Percentiles rank a stretch among this genome's conserved stretches.
These are phyloP conservation scores for Cossypha niveicapilla DNA, from an alignment of 2,797 vertebrate genomes.

Conservation along the genomic window DNA sequence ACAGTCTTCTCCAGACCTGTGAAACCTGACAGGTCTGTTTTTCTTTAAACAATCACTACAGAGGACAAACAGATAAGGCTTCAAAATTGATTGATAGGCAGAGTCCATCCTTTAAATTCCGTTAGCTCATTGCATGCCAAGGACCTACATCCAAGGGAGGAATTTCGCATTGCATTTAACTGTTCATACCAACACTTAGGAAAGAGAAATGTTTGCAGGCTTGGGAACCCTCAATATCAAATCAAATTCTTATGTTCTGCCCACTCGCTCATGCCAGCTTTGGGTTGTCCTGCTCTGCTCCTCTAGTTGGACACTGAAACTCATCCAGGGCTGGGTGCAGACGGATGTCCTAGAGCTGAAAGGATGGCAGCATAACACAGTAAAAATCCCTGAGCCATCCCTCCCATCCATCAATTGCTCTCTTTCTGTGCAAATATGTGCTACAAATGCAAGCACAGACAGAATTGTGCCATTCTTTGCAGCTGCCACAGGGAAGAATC, in stretches of 20 bases:
- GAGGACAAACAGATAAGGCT: background rate
- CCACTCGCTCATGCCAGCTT: background rate
- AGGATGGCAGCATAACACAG: background rate
- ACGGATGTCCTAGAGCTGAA: background rate
- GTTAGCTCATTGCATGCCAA: background rate
- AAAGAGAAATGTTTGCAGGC: background rate
- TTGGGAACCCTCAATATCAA: background rate
- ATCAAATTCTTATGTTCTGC: background rate
- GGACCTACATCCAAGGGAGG: background rate
- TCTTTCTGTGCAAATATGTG: background rate
- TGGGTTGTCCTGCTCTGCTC: background rate
- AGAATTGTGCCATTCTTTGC: constrained; percentile 54
- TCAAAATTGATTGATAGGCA: background rate
- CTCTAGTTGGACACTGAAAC: background rate
- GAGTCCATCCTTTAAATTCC: background rate
- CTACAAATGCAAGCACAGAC: constrained; percentile 42
- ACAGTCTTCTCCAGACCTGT: background rate
- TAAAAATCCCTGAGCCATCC: background rate
- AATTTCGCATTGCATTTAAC: background rate
- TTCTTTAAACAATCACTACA: background rate
- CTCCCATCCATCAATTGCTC: background rate
- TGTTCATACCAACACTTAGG: background rate
- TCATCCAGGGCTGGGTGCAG: background rate
- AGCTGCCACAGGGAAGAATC: constrained; percentile 64
- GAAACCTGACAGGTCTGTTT: rapidly evolving